phyloP scores from a whole-genome alignment of 2,888 invertebrate species.

The Trichopria drosophilae region DNA sequence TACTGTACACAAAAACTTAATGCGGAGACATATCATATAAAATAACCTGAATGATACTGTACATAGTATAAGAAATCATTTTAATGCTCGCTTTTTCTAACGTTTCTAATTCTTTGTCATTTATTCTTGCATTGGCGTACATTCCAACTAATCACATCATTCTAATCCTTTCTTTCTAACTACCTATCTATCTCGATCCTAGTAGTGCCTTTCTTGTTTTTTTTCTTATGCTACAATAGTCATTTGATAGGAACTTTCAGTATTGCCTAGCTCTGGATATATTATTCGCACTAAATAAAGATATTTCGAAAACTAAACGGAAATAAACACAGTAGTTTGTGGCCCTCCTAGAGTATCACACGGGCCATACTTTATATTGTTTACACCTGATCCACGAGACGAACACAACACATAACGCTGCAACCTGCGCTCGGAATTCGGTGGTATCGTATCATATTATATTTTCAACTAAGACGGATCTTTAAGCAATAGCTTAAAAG shows the following conservation, averaged over 20 bases:
- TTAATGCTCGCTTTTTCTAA: slow-evolving; percentile 31
- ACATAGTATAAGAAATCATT: slow-evolving; percentile 36
- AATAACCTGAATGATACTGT: slow-evolving; percentile 36
- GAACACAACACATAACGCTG: slow-evolving; percentile 37
- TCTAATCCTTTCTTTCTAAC: slow-evolving; percentile 33
- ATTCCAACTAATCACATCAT: slow-evolving; percentile 24
- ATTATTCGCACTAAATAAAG: slow-evolving; percentile 49
- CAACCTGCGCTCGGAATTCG: slow-evolving; percentile 35
- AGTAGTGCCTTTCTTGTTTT: slow-evolving; percentile 33
- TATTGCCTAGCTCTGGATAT: slow-evolving; percentile 59
- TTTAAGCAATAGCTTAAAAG: slow-evolving; percentile 26
- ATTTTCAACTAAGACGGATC: slow-evolving; percentile 25
- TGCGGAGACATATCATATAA: slow-evolving; percentile 39
- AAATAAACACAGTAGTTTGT: slow-evolving; percentile 41
- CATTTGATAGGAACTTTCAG: slow-evolving; percentile 59
- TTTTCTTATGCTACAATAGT: slow-evolving; percentile 52
- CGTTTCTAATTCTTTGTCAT: slow-evolving; percentile 24
- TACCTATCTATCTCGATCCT: slow-evolving; percentile 27
- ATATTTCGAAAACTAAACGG: slow-evolving; percentile 31
- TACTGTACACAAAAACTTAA: slow-evolving; percentile 51
- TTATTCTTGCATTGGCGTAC: slow-evolving; percentile 17
- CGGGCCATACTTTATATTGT: slow-evolving; percentile 45
- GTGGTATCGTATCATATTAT: slow-evolving; percentile 24
- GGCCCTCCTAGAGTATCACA: slow-evolving; percentile 57
- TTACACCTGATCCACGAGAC: slow-evolving; percentile 35